phyloP scores from a whole-genome alignment of 2,797 vertebrate genomes.

The Salmo trutta region DNA sequence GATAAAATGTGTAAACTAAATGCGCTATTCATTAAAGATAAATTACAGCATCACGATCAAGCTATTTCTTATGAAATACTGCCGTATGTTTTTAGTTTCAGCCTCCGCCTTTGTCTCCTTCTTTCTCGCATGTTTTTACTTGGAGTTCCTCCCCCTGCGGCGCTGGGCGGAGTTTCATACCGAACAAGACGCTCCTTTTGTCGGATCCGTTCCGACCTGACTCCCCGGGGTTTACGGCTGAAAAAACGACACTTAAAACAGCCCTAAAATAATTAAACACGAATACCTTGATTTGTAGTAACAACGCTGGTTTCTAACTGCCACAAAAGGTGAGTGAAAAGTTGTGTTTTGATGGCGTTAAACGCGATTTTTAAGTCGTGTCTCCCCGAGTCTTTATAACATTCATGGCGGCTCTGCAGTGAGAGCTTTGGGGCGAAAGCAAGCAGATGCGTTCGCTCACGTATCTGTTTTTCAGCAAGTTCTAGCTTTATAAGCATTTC shows the following conservation, averaged over 20 bases:
- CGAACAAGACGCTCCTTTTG: constrained; percentile 85
- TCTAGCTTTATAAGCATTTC: background rate
- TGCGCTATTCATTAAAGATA: background rate
- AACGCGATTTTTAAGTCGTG: constrained; percentile 58
- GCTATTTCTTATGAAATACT: background rate
- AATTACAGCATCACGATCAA: background rate
- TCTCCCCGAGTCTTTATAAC: constrained; percentile 72
- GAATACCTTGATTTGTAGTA: constrained; percentile 34
- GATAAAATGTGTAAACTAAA: background rate
- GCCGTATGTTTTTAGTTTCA: constrained; percentile 3
- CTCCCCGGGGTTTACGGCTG: constrained; percentile 79
- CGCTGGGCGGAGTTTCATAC: constrained; percentile 86
- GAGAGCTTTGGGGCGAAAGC: constrained; percentile 69
- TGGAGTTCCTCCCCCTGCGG: constrained; percentile 86
- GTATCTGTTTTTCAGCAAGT: background rate
- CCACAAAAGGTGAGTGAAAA: constrained; percentile 65
- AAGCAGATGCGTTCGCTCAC: constrained; percentile 48
- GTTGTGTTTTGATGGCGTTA: constrained; percentile 51
- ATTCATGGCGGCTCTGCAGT: constrained; percentile 81
- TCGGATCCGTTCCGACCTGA: constrained; percentile 81
- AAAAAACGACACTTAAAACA: constrained; percentile 65
- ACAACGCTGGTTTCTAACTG: constrained; percentile 19
- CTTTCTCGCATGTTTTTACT: constrained; percentile 56
- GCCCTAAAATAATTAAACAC: constrained; percentile 39
- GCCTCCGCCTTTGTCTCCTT: constrained; percentile 8